Percentiles rank a stretch among this genome's conserved stretches.
These are phyloP conservation scores for Melieria omissa DNA, from an alignment of 2,888 invertebrate species.

Conservation along the genomic window DNA sequence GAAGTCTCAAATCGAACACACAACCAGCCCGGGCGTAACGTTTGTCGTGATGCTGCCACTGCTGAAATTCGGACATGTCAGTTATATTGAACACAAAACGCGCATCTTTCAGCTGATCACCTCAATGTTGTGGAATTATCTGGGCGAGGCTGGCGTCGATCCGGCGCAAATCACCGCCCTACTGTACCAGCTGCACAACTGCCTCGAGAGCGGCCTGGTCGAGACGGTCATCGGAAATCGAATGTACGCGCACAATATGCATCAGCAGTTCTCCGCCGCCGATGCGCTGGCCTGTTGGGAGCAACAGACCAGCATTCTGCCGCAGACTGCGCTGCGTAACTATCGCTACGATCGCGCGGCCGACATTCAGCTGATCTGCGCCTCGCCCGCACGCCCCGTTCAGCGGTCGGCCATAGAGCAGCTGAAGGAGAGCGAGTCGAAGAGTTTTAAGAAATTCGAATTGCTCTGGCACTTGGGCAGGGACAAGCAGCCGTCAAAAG, in stretches of 20 bases:
- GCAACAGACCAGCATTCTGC: slow-evolving; percentile 28
- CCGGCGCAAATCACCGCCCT: slow-evolving; percentile 70
- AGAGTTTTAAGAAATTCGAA: slow-evolving; percentile 66
- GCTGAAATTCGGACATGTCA: slow-evolving; percentile 74
- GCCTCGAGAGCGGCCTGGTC: slow-evolving; percentile 72
- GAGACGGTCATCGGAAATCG: slow-evolving; percentile 76
- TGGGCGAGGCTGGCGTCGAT: slow-evolving; percentile 67
- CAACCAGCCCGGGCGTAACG: slow-evolving; percentile 69
- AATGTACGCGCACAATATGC: slow-evolving; percentile 61
- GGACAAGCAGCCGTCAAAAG: slow-evolving; percentile 70
- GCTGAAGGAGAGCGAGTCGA: slow-evolving; percentile 63
- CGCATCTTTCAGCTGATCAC: slow-evolving; percentile 75
- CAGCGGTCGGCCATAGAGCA: slow-evolving; percentile 52
- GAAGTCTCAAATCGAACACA: slow-evolving; percentile 66
- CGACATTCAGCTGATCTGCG: slow-evolving; percentile 63
- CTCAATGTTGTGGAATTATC: slow-evolving; percentile 77
- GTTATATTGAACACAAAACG: slow-evolving; percentile 75
- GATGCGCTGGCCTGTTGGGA: slow-evolving; percentile 38
- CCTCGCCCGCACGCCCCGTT: slow-evolving; percentile 52
- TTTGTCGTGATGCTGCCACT: slow-evolving; percentile 78
- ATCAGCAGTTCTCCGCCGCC: slow-evolving; percentile 52
- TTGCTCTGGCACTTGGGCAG: slow-evolving; percentile 81
- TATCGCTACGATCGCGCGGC: slow-evolving; percentile 61
- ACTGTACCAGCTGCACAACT: slow-evolving; percentile 81
- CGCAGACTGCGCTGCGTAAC: slow-evolving; percentile 49